phyloP scores from a whole-genome alignment of 2,797 vertebrate genomes.

The Parotocinclus haroldoi region DNA sequence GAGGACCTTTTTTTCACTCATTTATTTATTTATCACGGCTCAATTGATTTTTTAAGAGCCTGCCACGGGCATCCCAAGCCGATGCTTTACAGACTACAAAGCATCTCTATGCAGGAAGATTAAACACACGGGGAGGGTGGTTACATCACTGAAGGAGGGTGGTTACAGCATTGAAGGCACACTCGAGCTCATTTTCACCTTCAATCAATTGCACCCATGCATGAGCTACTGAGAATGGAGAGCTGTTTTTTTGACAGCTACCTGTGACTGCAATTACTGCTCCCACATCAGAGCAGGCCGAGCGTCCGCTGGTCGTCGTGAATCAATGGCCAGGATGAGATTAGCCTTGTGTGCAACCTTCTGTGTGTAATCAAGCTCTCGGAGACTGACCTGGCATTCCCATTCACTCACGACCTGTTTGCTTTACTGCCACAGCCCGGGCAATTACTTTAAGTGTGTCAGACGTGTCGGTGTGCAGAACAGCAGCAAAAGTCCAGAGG shows the following conservation, averaged over 20 bases:
- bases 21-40: conserved; percentile 42
- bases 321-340: conserved; percentile 61
- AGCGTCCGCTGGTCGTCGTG: conserved; percentile 63
- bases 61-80: conserved; percentile 46
- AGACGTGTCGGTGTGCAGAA: neutral
- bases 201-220: conserved; percentile 62
- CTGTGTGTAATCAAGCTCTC: conserved; percentile 63
- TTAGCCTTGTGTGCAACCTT: conserved; percentile 58
- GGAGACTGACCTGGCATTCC: conserved; percentile 47
- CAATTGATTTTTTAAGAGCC: conserved; percentile 41
- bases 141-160: conserved; percentile 26
- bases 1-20: conserved; percentile 1
- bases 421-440: conserved; percentile 8
- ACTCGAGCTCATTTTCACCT: conserved; percentile 63
- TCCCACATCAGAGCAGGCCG: conserved; percentile 58
- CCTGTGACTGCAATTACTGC: conserved; percentile 70
- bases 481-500: conserved; percentile 5
- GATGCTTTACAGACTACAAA: conserved; percentile 45
- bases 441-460: conserved; percentile 27
- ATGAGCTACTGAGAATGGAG: neutral
- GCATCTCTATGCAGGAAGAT: conserved; percentile 38
- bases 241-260: conserved; percentile 59
- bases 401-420: conserved; percentile 43
- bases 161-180: conserved; percentile 33
- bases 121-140: conserved; percentile 44